Evolutionary conservation across 2,888 invertebrate genomes (phyloP).

Genomic region (Scelioninae gen. 1): DNA sequence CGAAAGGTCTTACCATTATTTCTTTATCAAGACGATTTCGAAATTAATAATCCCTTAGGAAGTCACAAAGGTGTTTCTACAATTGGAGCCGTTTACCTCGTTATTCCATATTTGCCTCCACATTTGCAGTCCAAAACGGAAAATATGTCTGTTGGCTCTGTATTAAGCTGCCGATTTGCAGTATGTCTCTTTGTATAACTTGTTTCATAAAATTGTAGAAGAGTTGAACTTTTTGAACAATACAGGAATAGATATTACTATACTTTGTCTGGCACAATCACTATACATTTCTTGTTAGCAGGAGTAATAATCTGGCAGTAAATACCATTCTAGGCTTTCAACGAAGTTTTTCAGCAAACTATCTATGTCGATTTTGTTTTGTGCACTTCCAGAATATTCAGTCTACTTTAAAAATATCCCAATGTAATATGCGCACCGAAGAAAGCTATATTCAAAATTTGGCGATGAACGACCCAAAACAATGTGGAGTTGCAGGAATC

Average conservation of each 20-base stretch:
- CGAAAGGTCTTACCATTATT: constrained; percentile 55
- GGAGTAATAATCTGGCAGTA: constrained; percentile 38
- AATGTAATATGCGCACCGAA: constrained; percentile 26
- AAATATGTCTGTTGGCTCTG: constrained; percentile 33
- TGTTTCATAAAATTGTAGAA: constrained; percentile 35
- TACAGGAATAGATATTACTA: constrained; percentile 26
- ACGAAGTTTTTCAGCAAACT: constrained; percentile 31
- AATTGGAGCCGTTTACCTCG: constrained; percentile 64
- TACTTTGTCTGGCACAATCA: constrained; percentile 6
- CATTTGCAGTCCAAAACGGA: constrained; percentile 52
- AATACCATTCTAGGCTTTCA: constrained; percentile 37
- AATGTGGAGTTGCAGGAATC: constrained; percentile 42
- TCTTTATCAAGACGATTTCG: constrained; percentile 70
- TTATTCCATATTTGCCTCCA: constrained; percentile 59
- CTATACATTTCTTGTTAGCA: constrained; percentile 9
- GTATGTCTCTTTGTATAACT: constrained; percentile 11
- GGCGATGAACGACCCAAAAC: constrained; percentile 29
- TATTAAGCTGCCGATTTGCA: constrained; percentile 33
- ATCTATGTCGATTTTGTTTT: constrained; percentile 34
- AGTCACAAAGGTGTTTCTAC: constrained; percentile 64
- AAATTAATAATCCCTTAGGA: constrained; percentile 66
- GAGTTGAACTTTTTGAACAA: constrained; percentile 33
- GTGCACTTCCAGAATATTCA: constrained; percentile 5
- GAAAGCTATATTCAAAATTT: constrained; percentile 31
- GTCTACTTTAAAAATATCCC: constrained; percentile 16